Base-by-base conservation (phyloP, 2,888 invertebrate genomes). In the Polydrusus tereticollis region DNA sequence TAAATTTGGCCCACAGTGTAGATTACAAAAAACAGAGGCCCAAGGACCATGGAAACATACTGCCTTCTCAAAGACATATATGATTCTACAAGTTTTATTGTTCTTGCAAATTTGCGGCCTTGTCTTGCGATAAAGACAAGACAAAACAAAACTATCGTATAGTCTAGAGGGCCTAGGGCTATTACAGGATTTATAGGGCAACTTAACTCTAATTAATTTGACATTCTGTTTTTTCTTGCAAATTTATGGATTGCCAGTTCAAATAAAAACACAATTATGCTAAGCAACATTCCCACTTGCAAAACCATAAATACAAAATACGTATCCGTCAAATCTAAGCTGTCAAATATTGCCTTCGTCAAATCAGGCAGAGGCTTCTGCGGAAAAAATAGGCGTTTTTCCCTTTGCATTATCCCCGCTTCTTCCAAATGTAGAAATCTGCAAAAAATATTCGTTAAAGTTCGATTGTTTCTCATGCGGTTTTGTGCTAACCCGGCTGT, bases 361-460 rank as follows among this genome's bases (percentile, higher is more conserved):
- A 18, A 50, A 14, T 63, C 63, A 5, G 63, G 63, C n/a, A 14
- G 7, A 1, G 63, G 63, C 8, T 36, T 63, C 36, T 33, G 20
- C 2, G 50, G 36, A 50, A 63, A 63, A 33, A 33, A 50, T 50
- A 47, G n/a, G 12, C 36, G 50, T 33, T n/a, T 16, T 20, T 63
- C 63, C 14, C 63, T 63, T 14, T 50, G 47, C 7, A 63, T 36
- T 1, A 63, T 36, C 36, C 63, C 63, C 0, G 63, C 33, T 36
- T 63, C 63, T 20, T 50, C 47, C 8, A 63, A 29, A n/a, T 21
- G 36, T 36, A 63, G 14, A 36, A 63, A 47, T 8, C 63, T 63
- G 52, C 12, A 62, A 63, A 36, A 36, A 14, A 16, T 6, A 18
- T 58, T 33, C 12, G 3, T n/a, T 20, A 7, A 36, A 18, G 10